Percentiles rank a stretch among this genome's conserved stretches.
Conservation (phyloP, 2,888 invertebrate genomes). For the Hypolimnas misippus region DNA sequence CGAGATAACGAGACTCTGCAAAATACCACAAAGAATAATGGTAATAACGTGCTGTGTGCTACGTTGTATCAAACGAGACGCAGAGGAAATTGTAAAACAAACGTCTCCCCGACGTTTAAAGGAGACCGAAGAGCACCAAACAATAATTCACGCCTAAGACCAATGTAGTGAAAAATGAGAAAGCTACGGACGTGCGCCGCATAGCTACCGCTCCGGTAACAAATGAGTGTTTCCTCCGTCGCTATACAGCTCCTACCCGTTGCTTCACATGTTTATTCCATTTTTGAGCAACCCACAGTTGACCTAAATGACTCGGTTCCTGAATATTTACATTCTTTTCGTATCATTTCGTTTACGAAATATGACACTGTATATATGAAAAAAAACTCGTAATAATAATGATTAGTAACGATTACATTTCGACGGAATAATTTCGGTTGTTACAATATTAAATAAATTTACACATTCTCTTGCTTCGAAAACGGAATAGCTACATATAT, state of each 20-base stretch:
- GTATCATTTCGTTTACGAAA: neutral
- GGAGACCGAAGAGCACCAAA: slow-evolving; percentile 63
- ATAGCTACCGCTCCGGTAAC: slow-evolving; percentile 64
- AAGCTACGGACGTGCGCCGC: slow-evolving; percentile 75
- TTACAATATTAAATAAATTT: neutral
- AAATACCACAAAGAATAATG: slow-evolving; percentile 9
- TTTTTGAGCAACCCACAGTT: slow-evolving; percentile 29
- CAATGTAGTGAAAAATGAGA: slow-evolving; percentile 84
- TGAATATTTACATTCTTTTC: slow-evolving; percentile 9
- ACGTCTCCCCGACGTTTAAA: slow-evolving; percentile 42
- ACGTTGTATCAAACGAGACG: slow-evolving; percentile 18
- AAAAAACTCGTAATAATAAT: neutral
- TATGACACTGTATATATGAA: neutral
- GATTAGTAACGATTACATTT: neutral
- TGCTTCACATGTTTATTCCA: slow-evolving; percentile 31
- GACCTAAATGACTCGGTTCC: slow-evolving; percentile 11
- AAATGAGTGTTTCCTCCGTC: slow-evolving; percentile 73
- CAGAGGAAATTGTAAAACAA: slow-evolving; percentile 33
- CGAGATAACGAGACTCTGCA: slow-evolving; percentile 1
- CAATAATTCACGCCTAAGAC: slow-evolving; percentile 83
- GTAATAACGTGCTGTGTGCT: slow-evolving; percentile 8
- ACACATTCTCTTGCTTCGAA: neutral
- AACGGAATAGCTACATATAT: slow-evolving; percentile 11
- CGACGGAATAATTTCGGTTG: neutral
- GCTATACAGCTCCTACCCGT: slow-evolving; percentile 42